Evolutionary conservation across 2,113 vertebrate genomes (phyloP).

Genomic region (Eurypyga helias): DNA sequence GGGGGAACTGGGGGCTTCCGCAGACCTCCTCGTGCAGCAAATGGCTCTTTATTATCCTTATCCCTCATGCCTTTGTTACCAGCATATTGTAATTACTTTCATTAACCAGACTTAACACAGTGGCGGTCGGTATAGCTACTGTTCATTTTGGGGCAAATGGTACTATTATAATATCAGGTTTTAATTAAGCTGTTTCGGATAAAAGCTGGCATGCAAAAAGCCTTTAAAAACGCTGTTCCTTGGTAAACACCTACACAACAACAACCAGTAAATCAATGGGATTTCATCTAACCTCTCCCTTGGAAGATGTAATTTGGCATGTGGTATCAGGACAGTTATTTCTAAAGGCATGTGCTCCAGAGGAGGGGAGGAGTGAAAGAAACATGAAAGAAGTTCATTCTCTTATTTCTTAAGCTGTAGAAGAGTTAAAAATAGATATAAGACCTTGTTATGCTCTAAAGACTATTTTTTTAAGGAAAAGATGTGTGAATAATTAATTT

Average conservation of each 20-base stretch:
- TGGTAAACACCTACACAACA: neutral
- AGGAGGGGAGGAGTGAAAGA: neutral
- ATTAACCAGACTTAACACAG: conserved; percentile 8
- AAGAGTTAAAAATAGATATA: neutral
- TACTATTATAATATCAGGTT: conserved; percentile 14
- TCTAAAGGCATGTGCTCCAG: neutral
- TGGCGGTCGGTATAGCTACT: neutral
- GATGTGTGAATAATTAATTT: neutral
- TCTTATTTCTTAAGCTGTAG: neutral
- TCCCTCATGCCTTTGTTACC: conserved; percentile 12
- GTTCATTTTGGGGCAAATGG: conserved; percentile 29
- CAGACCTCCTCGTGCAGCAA: neutral
- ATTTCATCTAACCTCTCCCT: neutral
- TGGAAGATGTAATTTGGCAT: neutral
- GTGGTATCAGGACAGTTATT: conserved; percentile 7
- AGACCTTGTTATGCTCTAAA: neutral
- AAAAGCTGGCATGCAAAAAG: conserved; percentile 23
- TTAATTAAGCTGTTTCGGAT: conserved; percentile 48
- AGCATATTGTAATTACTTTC: conserved; percentile 13
- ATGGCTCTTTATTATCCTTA: conserved; percentile 25
- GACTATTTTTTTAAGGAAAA: neutral
- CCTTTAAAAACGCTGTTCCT: conserved; percentile 7
- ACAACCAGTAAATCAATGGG: neutral
- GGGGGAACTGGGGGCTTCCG: neutral
- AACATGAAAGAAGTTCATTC: neutral